Percentiles rank a stretch among this genome's conserved stretches.
Conservation (phyloP, 2,888 invertebrate species). For the Metellina segmentata region DNA sequence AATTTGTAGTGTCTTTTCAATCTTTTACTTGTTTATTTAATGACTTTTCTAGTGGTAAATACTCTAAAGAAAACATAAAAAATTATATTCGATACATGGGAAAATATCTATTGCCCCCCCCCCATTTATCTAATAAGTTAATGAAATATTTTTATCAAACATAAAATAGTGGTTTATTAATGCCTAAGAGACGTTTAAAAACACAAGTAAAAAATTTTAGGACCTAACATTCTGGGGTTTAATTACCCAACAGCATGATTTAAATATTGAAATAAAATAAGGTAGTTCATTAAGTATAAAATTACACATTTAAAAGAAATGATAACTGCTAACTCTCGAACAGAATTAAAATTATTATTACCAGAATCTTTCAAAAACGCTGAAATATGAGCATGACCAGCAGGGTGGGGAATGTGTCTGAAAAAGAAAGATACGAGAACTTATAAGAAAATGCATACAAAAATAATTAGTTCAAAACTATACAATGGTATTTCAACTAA, state of each 20-base stretch:
- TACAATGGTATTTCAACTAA: neutral
- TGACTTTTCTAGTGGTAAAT: no score
- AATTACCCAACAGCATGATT: neutral
- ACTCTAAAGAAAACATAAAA: no score
- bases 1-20: no score
- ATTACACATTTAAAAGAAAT: neutral
- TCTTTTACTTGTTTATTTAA: no score
- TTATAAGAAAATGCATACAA: neutral
- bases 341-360: slow-evolving; percentile 23
- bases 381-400: slow-evolving; percentile 90
- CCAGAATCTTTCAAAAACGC: slow-evolving; percentile 87
- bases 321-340: neutral
- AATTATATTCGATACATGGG: no score
- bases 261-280: no score
- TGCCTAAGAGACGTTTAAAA: no score
- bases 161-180: no score
- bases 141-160: no score
- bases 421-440: slow-evolving; percentile 5
- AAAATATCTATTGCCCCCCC: no score
- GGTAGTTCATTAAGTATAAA: no score
- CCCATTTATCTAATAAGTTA: no score
- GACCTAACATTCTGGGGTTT: neutral
- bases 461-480: neutral
- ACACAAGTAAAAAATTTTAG: neutral
- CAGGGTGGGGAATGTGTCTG: slow-evolving; percentile 79